Evolutionary conservation across 2,113 vertebrate genomes (phyloP).

Genomic region (Aegithalos caudatus): DNA sequence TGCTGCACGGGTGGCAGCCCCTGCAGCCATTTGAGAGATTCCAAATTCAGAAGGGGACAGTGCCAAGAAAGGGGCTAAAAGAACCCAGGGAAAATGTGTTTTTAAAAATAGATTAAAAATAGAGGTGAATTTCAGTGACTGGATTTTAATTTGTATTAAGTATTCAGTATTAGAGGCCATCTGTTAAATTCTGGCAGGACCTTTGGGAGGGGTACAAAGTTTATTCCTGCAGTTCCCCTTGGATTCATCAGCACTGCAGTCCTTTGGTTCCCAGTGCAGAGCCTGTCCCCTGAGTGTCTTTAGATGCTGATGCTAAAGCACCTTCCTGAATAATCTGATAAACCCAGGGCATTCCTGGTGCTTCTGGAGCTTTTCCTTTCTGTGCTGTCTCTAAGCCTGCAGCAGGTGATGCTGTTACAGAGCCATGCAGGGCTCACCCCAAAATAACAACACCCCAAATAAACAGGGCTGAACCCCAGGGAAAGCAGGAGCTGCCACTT

Average conservation of each 20-base stretch:
- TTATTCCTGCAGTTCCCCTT: not conserved
- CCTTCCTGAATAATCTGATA: not conserved
- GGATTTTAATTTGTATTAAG: not conserved
- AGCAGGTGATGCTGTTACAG: not conserved
- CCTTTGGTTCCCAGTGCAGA: not conserved
- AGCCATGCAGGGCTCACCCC: not conserved
- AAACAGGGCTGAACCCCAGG: not conserved
- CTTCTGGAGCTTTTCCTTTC: not conserved
- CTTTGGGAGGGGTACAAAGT: not conserved
- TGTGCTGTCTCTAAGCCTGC: not conserved
- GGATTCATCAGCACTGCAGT: not conserved
- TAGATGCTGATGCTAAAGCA: not conserved
- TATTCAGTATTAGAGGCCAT: not conserved
- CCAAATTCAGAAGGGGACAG: not conserved
- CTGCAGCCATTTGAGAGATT: not conserved
- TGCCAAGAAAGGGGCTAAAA: not conserved
- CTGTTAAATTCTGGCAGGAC: not conserved
- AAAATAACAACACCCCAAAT: not conserved
- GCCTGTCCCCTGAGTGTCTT: not conserved
- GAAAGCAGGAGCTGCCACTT: not conserved
- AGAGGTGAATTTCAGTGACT: not conserved
- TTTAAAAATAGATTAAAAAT: not conserved
- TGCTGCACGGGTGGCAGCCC: not conserved
- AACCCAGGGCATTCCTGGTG: not conserved
- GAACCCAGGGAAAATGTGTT: not conserved